Conservation (phyloP, 2,113 vertebrate genomes). For the Budorcas taxicolor region DNA sequence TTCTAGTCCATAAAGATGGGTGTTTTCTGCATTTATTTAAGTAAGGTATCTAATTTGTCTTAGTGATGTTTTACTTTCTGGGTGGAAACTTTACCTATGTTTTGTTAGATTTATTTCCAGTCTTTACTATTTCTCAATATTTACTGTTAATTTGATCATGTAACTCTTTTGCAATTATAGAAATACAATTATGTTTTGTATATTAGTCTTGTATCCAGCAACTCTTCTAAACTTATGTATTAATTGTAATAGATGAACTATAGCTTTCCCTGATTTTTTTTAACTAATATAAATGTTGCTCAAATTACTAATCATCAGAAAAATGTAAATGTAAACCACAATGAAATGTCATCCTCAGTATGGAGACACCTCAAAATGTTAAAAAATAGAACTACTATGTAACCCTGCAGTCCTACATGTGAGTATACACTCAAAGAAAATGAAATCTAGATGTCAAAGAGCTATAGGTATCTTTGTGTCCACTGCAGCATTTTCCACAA, state of each 20-base stretch:
- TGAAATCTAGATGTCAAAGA: not conserved
- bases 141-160: not conserved
- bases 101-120: not conserved
- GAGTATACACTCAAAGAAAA: not conserved
- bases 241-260: not conserved
- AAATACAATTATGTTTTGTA: not conserved
- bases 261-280: not conserved
- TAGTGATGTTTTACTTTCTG: not conserved
- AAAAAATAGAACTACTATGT: not conserved
- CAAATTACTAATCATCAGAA: not conserved
- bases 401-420: not conserved
- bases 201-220: not conserved
- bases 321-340: not conserved
- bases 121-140: not conserved
- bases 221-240: not conserved
- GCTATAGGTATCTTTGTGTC: not conserved
- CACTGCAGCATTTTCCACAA: not conserved
- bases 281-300: not conserved
- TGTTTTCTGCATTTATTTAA: not conserved
- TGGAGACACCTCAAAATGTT: not conserved
- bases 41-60: not conserved
- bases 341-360: not conserved
- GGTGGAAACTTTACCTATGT: not conserved
- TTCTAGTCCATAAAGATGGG: not conserved
- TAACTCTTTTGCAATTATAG: not conserved